These are phyloP conservation scores for Pseudomyrmex concolor DNA, from an alignment of 1,140 invertebrate genomes.

Conservation along the genomic window DNA sequence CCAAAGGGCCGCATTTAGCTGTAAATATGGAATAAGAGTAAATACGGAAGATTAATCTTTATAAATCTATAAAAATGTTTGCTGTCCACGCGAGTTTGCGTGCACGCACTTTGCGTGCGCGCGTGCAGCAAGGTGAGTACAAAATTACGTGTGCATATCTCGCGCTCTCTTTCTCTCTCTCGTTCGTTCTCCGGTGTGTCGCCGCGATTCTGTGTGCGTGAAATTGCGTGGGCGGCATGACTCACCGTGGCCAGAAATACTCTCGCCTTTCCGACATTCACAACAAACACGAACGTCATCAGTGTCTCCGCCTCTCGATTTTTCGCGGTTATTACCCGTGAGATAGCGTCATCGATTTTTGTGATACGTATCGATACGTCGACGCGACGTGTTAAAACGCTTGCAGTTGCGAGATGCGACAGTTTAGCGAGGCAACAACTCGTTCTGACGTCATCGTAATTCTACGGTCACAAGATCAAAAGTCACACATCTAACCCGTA, in stretches of 20 bases:
- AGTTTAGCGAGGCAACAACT: slow-evolving; percentile 29
- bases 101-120: slow-evolving; percentile 35
- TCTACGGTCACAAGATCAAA: slow-evolving; percentile 9
- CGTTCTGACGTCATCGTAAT: not conserved
- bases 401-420: slow-evolving; percentile 1
- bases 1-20: slow-evolving; percentile 26
- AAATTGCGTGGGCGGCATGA: slow-evolving; percentile 77
- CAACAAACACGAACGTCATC: slow-evolving; percentile 68
- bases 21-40: slow-evolving; percentile 37
- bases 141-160: slow-evolving; percentile 39
- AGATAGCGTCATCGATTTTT: slow-evolving; percentile 61
- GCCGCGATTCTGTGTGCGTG: slow-evolving; percentile 44
- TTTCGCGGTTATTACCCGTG: slow-evolving; percentile 58
- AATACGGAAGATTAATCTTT: slow-evolving; percentile 45
- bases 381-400: not conserved
- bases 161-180: slow-evolving; percentile 8
- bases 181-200: not conserved
- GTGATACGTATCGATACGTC: slow-evolving; percentile 49
- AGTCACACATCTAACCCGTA: not conserved
- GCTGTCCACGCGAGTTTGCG: slow-evolving; percentile 27
- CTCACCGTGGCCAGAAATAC: slow-evolving; percentile 76
- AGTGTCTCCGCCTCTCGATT: slow-evolving; percentile 58
- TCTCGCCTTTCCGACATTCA: slow-evolving; percentile 66
- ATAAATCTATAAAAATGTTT: slow-evolving; percentile 54
- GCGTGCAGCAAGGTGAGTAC: slow-evolving; percentile 66